Percentiles rank a stretch among this genome's conserved stretches.
These are phyloP conservation scores for Anguilla rostrata DNA, from an alignment of 2,113 vertebrate species.

Conservation along the genomic window DNA sequence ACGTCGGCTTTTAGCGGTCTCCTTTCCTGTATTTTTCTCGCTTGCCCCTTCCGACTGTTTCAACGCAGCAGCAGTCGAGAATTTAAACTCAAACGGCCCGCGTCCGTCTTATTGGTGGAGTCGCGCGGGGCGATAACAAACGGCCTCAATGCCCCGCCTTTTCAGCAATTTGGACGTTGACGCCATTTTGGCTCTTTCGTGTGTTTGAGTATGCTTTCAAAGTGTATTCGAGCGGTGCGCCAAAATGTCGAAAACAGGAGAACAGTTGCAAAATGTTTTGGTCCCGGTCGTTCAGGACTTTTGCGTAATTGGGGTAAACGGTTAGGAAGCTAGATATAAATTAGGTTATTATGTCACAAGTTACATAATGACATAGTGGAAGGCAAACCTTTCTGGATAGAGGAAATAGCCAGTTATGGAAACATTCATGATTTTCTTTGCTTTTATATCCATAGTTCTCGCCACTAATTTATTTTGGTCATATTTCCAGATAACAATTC, in stretches of 20 bases:
- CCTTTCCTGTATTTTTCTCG: neutral
- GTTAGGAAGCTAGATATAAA: neutral
- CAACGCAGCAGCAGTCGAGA: neutral
- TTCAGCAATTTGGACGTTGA: neutral
- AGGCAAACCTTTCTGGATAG: neutral
- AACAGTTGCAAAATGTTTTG: neutral
- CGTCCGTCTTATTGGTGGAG: constrained; percentile 8
- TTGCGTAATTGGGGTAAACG: neutral
- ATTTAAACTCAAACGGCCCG: constrained; percentile 32
- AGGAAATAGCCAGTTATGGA: neutral
- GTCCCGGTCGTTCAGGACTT: neutral
- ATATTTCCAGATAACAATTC: neutral
- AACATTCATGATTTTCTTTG: neutral
- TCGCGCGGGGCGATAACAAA: constrained; percentile 16
- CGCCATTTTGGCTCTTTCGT: neutral
- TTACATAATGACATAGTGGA: neutral
- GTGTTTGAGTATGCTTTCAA: neutral
- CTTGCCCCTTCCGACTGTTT: neutral
- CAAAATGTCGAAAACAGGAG: neutral
- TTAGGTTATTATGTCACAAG: neutral
- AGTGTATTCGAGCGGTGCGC: neutral
- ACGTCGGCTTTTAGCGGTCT: neutral
- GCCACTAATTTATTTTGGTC: neutral
- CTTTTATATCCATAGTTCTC: neutral
- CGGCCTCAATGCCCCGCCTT: constrained; percentile 15